A percentile compares a stretch with the other conserved stretches of the same genome.
Evolutionary conservation across 2,113 vertebrate genomes (phyloP).

Genomic region (Vimba vimba): DNA sequence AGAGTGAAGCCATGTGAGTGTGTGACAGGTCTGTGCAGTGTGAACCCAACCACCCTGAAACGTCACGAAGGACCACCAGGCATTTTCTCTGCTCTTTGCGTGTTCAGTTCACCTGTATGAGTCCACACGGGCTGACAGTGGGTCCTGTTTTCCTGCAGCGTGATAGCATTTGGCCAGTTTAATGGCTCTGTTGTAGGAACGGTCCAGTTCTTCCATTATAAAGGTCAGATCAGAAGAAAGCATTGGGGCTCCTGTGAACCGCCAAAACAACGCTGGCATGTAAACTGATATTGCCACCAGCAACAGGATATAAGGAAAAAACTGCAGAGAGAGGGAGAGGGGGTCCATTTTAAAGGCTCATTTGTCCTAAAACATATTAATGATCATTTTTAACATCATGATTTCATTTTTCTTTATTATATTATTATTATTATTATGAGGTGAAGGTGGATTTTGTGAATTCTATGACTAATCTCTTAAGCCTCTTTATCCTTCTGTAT

Average conservation of each 20-base stretch:
- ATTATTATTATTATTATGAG: not conserved
- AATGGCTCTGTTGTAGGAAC: conserved; percentile 89
- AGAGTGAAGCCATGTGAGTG: not conserved
- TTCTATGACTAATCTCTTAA: not conserved
- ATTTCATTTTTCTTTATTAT: no score
- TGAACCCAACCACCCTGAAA: not conserved
- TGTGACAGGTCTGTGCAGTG: not conserved
- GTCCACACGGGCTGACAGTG: conserved; percentile 55
- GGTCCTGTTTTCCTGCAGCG: conserved; percentile 48
- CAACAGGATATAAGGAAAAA: conserved; percentile 93
- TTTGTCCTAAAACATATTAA: not conserved
- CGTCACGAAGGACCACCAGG: not conserved
- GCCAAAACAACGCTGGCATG: conserved; percentile 88
- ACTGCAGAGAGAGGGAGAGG: conserved; percentile 70
- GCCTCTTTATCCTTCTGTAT: not conserved
- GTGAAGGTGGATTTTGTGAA: not conserved
- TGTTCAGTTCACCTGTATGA: conserved; percentile 55
- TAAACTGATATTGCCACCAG: conserved; percentile 88
- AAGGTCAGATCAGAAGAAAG: conserved; percentile 92
- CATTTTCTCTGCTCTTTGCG: not conserved
- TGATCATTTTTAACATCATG: not conserved
- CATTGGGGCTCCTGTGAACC: conserved; percentile 83
- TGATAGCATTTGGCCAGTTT: conserved; percentile 82
- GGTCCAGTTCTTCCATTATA: conserved; percentile 94
- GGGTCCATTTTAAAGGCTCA: not conserved